Base-by-base conservation (phyloP, 2,888 invertebrate species). In the Rosalia funebris region DNA sequence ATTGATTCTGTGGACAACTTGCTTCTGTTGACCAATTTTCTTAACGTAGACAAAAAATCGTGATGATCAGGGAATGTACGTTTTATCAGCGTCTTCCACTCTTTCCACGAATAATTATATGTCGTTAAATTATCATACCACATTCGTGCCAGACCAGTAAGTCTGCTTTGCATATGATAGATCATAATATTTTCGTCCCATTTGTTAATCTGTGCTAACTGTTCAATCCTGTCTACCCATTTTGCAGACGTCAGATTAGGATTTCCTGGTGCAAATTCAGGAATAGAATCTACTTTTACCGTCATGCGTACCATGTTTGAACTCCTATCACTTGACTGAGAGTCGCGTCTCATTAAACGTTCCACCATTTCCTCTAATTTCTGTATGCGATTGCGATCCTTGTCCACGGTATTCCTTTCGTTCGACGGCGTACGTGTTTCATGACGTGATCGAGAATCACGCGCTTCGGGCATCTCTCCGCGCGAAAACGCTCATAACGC, bases 91-190 rank as follows among this genome's bases (percentile, higher is more conserved):
- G 5, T 25, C 41, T 66, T 66, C 65, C 65, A 66, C 36, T 66
- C 65, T 5, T 16, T 34, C 65, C 69, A 69, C 7, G 60, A 55
- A 17, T 47, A 36, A 11, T 66, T n/a, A 37, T 63, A 67, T n/a
- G 39, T 17, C 1, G 57, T 14, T 34, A 70, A 59, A 31, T 61
- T 63, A 41, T 66, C 61, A 31, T 66, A 68, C 66, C 69, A 70
- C 14, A 16, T 61, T 47, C 60, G 42, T n/a, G 69, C 65, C 16
- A 65, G 32, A 3, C 66, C 71, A 4, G 31, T 17, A n/a, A 70
- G 41, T 14, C 60, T 32, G 14, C 58, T 61, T 53, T 65, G 60
- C 64, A 67, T 62, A 17, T 60, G 32, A 14, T 42, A 61, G 5
- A 63, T 53, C 10, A 45, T 62, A 1, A 42, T 44, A n/a, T 14